These are phyloP conservation scores for Antigone vipio DNA, from an alignment of 2,113 vertebrate species.

Conservation along the genomic window DNA sequence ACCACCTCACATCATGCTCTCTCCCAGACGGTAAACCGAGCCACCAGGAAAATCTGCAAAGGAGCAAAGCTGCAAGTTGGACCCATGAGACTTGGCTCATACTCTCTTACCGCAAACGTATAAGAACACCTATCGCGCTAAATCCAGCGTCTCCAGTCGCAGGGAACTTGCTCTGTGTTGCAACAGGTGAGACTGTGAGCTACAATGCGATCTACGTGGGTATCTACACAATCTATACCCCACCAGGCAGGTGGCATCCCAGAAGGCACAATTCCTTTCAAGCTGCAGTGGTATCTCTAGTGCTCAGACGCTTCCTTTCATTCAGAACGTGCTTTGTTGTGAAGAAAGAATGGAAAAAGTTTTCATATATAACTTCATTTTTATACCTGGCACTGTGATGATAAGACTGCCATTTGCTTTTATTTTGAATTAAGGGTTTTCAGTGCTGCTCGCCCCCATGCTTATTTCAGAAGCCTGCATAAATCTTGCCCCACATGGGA, in stretches of 20 bases:
- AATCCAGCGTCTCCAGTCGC: neutral
- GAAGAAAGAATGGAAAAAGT: neutral
- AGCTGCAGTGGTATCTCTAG: neutral
- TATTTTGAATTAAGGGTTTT: neutral
- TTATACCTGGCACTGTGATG: neutral
- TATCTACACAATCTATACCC: neutral
- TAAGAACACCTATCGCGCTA: neutral
- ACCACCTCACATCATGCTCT: too few relatives aligned
- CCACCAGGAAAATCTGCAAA: neutral
- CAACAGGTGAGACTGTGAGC: neutral
- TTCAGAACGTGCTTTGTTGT: neutral
- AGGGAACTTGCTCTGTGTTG: neutral
- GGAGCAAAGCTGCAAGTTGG: neutral
- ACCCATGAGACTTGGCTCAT: rapidly evolving
- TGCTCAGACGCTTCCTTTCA: neutral
- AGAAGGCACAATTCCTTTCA: neutral
- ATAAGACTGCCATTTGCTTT: neutral
- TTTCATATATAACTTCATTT: neutral
- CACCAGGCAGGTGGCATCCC: rapidly evolving
- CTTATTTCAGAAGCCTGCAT: neutral
- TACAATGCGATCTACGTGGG: rapidly evolving
- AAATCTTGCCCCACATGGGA: neutral
- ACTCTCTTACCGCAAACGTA: neutral
- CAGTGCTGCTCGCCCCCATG: neutral
- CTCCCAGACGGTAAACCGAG: neutral